Conservation (phyloP, 2,113 vertebrate genomes). For the Arvicanthis niloticus region DNA sequence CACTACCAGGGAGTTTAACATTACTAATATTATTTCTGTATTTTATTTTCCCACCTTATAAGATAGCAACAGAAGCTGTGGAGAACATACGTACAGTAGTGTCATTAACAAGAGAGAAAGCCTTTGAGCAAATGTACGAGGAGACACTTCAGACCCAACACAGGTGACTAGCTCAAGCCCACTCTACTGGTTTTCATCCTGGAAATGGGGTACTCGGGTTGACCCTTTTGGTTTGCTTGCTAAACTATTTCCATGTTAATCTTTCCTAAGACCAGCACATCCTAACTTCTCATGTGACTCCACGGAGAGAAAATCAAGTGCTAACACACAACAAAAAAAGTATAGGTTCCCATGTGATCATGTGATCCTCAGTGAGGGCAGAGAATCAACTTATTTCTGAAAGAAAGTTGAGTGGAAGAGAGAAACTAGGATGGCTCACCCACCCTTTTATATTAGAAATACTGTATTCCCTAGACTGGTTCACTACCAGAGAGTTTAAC, state of each 20-base stretch:
- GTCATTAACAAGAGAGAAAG: conserved; percentile 78
- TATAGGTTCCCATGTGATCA: not conserved
- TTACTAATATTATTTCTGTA: conserved; percentile 45
- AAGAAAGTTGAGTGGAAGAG: not conserved
- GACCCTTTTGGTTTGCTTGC: not conserved
- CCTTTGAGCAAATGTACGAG: conserved; percentile 75
- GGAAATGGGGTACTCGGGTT: not conserved
- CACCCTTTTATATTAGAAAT: conserved; percentile 22
- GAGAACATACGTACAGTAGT: conserved; percentile 80
- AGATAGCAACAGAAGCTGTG: conserved; percentile 78
- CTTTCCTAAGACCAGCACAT: not conserved
- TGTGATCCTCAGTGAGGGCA: not conserved
- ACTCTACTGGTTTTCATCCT: not conserved
- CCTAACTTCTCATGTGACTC: conserved; percentile 16
- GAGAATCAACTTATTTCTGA: conserved; percentile 22
- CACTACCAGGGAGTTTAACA: not conserved
- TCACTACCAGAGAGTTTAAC: not conserved
- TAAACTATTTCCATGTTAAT: not conserved
- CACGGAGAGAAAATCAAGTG: not conserved
- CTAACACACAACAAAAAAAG: not conserved
- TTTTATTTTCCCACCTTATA: conserved; percentile 64
- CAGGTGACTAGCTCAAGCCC: conserved; percentile 47
- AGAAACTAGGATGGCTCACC: not conserved
- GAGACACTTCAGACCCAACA: conserved; percentile 73
- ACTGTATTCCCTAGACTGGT: not conserved